Base-by-base conservation (phyloP, 2,888 invertebrate genomes). In the Dasypogon diadema region DNA sequence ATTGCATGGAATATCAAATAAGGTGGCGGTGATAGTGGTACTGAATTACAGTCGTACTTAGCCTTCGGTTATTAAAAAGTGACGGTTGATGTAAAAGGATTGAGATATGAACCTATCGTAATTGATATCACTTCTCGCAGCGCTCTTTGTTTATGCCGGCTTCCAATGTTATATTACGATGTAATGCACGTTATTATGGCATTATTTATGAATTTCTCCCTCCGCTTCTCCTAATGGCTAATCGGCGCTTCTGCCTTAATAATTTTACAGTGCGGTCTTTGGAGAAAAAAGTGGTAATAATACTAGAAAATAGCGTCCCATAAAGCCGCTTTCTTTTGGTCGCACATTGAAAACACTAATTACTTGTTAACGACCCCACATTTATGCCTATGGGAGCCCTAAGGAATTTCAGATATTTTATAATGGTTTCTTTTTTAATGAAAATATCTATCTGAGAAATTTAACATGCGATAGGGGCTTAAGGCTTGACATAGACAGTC, bases 21-120 rank as follows among this genome's bases (percentile, higher is more conserved):
- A 70, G 70, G 70, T 70, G 70, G 70, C 70, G 70, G 51, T 70
- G 70, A 70, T 70, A 70, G 70, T 70, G 70, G 70, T 46, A 70
- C 70, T 70, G 54, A 70, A 70, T 70, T 70, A 30, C 70, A 70
- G 16, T 70, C 70, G 54, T 70, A 70, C 54, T 70, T 70, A 70
- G 54, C 70, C 70, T 70, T 70, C 54, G 70, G 70, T 54, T 54
- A 70, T 70, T 70, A 70, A 54, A 54, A 54, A 54, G 54, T 70
- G 70, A 51, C 70, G 70, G 70, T 16, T 18, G 12, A 34, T 21
- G 26, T 18, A 51, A 70, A 54, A 70, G 70, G 54, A 70, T 54
- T 54, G 54, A 70, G 70, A 70, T 70, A 70, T 70, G 70, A 30
- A 34, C 54, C 54, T 70, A 70, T 70, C 70, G 70, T 70, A 70